These are phyloP conservation scores for Mimachlamys varia DNA, from an alignment of 2,888 invertebrate species.

Conservation along the genomic window DNA sequence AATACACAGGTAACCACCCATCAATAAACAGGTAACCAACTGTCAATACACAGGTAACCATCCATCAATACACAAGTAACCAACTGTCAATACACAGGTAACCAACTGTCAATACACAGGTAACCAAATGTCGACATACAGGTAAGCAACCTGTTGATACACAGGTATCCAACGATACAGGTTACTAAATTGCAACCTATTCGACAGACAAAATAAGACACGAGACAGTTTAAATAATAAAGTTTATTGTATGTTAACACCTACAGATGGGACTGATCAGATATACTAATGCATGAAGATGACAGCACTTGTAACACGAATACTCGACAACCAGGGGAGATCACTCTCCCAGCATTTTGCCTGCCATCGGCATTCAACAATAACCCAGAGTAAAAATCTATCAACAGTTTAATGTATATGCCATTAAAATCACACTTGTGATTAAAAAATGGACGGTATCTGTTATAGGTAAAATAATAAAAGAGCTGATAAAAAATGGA, in stretches of 20 bases:
- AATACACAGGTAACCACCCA: too few relatives aligned
- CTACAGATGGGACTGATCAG: constrained; percentile 19
- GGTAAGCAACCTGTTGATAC: too few relatives aligned
- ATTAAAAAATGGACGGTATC: constrained; percentile 7
- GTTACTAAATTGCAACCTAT: too few relatives aligned
- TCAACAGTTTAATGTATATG: constrained; percentile 30
- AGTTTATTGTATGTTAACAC: constrained; percentile 36
- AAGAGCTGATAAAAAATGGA: neutral
- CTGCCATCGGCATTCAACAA: neutral
- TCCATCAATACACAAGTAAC: too few relatives aligned
- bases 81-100: too few relatives aligned
- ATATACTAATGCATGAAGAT: constrained; percentile 23
- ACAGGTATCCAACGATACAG: too few relatives aligned
- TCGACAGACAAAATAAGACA: neutral
- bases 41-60: too few relatives aligned
- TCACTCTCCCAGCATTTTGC: neutral
- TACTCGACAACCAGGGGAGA: neutral
- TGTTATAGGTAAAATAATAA: neutral
- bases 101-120: too few relatives aligned
- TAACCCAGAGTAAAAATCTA: neutral
- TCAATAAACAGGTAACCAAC: too few relatives aligned
- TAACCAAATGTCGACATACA: too few relatives aligned
- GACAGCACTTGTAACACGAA: constrained; percentile 28
- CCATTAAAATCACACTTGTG: constrained; percentile 15
- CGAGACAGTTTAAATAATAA: neutral